phyloP scores from a whole-genome alignment of 2,113 vertebrate species.

The Callaeas wilsoni region DNA sequence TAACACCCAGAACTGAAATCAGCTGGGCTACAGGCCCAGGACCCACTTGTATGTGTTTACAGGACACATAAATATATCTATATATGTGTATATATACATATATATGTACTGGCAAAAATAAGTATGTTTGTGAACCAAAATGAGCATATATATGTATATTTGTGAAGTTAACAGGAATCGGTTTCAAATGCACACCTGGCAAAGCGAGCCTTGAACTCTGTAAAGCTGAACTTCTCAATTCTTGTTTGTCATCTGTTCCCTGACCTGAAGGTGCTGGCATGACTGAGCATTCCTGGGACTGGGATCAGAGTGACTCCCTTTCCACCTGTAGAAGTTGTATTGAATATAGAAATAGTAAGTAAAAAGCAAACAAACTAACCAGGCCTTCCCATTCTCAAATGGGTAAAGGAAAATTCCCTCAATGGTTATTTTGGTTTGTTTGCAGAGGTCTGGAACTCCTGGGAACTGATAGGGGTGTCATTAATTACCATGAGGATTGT shows the following conservation, averaged over 20 bases:
- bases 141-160: not conserved
- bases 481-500: not conserved
- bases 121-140: not conserved
- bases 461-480: not conserved
- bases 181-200: not conserved
- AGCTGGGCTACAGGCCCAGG: not conserved
- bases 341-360: not conserved
- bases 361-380: not conserved
- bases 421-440: not conserved
- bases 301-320: not conserved
- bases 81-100: no score
- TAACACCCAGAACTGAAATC: not conserved
- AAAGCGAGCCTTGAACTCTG: not conserved
- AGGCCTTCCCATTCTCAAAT: not conserved
- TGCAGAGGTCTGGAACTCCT: not conserved
- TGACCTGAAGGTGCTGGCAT: not conserved
- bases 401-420: not conserved
- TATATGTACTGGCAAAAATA: not conserved
- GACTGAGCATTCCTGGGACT: not conserved
- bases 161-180: not conserved
- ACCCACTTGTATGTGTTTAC: not conserved
- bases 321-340: not conserved
- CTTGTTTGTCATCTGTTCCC: not conserved
- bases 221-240: not conserved
- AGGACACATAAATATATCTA: not conserved